Conservation (phyloP, 2,797 vertebrate species). For the Phrynocephalus guinanensis region DNA sequence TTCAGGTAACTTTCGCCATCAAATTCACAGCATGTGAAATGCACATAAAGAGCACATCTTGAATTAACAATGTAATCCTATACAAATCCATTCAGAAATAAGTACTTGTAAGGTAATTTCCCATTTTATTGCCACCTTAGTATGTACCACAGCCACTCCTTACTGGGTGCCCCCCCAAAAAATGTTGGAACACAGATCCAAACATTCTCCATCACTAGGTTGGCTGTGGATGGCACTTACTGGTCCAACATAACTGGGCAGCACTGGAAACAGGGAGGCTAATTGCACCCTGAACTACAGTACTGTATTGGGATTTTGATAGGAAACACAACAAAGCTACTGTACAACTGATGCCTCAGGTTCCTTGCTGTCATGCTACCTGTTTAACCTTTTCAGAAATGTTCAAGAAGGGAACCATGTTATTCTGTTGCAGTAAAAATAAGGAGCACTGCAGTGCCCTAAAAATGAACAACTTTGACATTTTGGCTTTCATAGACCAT, state of each 20-base stretch:
- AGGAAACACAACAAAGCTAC: constrained; percentile 61
- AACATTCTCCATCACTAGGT: background rate
- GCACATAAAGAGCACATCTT: constrained; percentile 52
- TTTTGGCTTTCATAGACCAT: background rate
- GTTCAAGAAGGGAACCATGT: too few species aligned
- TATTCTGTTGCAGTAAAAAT: too few species aligned
- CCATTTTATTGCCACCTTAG: too few species aligned
- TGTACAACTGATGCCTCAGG: constrained; percentile 38
- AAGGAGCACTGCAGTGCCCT: too few species aligned
- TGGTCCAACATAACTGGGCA: background rate
- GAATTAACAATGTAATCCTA: constrained; percentile 8
- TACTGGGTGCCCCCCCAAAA: background rate
- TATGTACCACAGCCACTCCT: background rate
- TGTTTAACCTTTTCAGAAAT: background rate
- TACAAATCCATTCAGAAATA: background rate
- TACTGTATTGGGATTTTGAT: constrained; percentile 65
- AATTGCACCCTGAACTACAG: background rate
- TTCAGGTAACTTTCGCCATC: constrained; percentile 62
- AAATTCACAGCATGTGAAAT: constrained; percentile 62
- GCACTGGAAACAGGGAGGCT: background rate
- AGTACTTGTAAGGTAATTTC: too few species aligned
- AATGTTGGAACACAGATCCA: background rate
- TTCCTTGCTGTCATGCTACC: constrained; percentile 21
- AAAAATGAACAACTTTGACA: too few species aligned
- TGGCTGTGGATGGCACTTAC: background rate